Conservation (phyloP, 2,888 invertebrate species). For the Leptopilina drosophilae region DNA sequence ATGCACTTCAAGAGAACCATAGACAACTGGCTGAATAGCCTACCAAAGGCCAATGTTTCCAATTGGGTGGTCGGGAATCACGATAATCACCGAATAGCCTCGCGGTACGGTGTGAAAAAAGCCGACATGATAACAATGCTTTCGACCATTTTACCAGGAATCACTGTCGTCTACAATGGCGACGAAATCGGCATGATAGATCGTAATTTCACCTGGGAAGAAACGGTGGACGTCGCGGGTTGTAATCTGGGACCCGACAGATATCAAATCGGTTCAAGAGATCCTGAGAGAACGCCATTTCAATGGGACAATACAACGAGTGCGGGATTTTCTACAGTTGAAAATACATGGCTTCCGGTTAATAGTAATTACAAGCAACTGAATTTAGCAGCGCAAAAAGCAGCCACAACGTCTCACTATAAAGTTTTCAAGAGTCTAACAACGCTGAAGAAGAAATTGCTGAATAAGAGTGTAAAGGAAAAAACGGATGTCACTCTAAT, state of each 20-base stretch:
- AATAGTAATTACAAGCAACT: slow-evolving; percentile 80
- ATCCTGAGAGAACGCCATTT: slow-evolving; percentile 83
- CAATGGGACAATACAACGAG: slow-evolving; percentile 81
- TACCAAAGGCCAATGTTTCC: slow-evolving; percentile 79
- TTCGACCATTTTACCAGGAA: slow-evolving; percentile 82
- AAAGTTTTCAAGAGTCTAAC: slow-evolving; percentile 80
- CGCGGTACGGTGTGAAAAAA: slow-evolving; percentile 78
- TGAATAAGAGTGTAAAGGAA: slow-evolving; percentile 74
- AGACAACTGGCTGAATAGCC: slow-evolving; percentile 80
- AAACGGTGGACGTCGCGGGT: slow-evolving; percentile 84
- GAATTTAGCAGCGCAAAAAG: slow-evolving; percentile 80
- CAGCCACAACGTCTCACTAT: slow-evolving; percentile 78
- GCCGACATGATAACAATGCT: slow-evolving; percentile 81
- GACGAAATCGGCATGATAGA: slow-evolving; percentile 91
- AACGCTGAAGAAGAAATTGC: slow-evolving; percentile 77
- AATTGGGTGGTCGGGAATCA: slow-evolving; percentile 86
- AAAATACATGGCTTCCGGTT: slow-evolving; percentile 83
- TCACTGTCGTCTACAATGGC: slow-evolving; percentile 85
- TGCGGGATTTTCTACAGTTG: slow-evolving; percentile 81
- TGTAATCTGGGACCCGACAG: slow-evolving; percentile 81
- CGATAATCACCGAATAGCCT: slow-evolving; percentile 77
- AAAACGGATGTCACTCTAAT: slow-evolving; percentile 67
- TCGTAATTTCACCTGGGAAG: slow-evolving; percentile 80
- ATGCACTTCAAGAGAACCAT: slow-evolving; percentile 78
- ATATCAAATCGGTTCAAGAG: slow-evolving; percentile 80